Percentiles rank a stretch among this genome's conserved stretches.
These are phyloP conservation scores for Cheilinus undulatus DNA, from an alignment of 2,113 vertebrate genomes.

Conservation along the genomic window DNA sequence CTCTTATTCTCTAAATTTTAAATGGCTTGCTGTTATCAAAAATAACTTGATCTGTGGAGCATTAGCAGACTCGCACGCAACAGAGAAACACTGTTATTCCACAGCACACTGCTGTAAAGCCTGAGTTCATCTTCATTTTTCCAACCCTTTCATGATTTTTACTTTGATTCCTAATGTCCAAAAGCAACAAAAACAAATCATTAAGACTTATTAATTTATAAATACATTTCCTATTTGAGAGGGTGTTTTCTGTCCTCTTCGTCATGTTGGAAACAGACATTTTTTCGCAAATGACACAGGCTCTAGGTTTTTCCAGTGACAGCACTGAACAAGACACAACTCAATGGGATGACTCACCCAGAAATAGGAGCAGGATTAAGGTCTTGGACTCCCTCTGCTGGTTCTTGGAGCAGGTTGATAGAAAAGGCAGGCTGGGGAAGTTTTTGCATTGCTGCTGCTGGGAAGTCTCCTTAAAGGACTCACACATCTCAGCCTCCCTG, in stretches of 20 bases:
- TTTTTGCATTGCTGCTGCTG: neutral
- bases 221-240: neutral
- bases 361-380: slow-evolving; percentile 21
- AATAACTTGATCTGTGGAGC: slow-evolving; percentile 68
- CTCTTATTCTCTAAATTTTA: slow-evolving; percentile 81
- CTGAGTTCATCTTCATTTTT: slow-evolving; percentile 17
- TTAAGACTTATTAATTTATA: neutral
- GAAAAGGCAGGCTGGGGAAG: slow-evolving; percentile 1
- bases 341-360: slow-evolving; percentile 36
- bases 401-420: slow-evolving; percentile 24
- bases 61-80: slow-evolving; percentile 61
- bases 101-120: neutral
- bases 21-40: slow-evolving; percentile 75
- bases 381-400: slow-evolving; percentile 71
- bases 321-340: slow-evolving; percentile 6
- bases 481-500: neutral
- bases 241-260: neutral
- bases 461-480: neutral
- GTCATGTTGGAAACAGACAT: neutral
- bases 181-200: neutral
- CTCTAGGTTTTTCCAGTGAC: slow-evolving; percentile 1
- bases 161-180: neutral
- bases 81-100: slow-evolving; percentile 29
- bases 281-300: slow-evolving; percentile 1
- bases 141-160: neutral